phyloP scores from a whole-genome alignment of 2,888 invertebrate species.

The Anarsia innoxiella region DNA sequence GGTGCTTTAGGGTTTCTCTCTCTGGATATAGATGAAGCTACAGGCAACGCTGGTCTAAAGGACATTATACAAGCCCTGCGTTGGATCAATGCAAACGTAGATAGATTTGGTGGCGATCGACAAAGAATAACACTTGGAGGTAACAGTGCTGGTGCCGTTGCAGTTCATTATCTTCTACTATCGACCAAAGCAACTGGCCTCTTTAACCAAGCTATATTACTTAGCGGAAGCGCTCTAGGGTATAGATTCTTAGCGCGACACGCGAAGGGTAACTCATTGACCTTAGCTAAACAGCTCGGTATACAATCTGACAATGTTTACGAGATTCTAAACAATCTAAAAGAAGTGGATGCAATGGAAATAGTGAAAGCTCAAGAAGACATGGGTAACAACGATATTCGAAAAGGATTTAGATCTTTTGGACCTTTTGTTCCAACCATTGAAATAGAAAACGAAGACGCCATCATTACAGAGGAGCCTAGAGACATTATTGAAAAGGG shows the following conservation, averaged over 20 bases:
- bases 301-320: slow-evolving; percentile 17
- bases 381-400: slow-evolving; percentile 17
- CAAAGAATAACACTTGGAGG: slow-evolving; percentile 34
- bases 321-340: slow-evolving; percentile 19
- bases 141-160: slow-evolving; percentile 37
- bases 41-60: slow-evolving; percentile 41
- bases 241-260: slow-evolving; percentile 24
- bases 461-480: slow-evolving; percentile 41
- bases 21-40: slow-evolving; percentile 26
- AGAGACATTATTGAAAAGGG: slow-evolving; percentile 32
- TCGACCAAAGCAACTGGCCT: slow-evolving; percentile 30
- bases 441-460: slow-evolving; percentile 32
- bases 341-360: slow-evolving; percentile 20
- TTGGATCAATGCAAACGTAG: slow-evolving; percentile 37
- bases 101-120: slow-evolving; percentile 32
- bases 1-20: slow-evolving; percentile 43
- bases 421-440: slow-evolving; percentile 42
- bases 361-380: slow-evolving; percentile 24
- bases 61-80: slow-evolving; percentile 32
- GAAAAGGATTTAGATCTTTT: slow-evolving; percentile 22
- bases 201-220: slow-evolving; percentile 25
- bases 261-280: slow-evolving; percentile 19
- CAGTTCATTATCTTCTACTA: slow-evolving; percentile 34
- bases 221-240: slow-evolving; percentile 28
- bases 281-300: slow-evolving; percentile 21